Base-by-base conservation (phyloP, 2,888 invertebrate species). In the Philaethria dido region DNA sequence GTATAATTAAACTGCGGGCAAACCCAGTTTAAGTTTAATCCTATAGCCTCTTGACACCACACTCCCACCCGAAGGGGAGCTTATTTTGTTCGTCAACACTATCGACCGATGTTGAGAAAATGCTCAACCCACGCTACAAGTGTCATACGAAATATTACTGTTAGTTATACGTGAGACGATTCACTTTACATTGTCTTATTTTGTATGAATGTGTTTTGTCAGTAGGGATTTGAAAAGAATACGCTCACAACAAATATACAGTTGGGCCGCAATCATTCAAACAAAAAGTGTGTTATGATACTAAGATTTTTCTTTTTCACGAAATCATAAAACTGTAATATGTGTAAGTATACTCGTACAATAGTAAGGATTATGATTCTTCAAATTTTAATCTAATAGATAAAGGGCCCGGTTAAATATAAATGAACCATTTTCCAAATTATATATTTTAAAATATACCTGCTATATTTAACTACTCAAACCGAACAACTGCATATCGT, bases 11-110 rank as follows among this genome's bases (percentile, higher is more conserved):
- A 89, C 87, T 89, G 87, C 83, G 86, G 89, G 86, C 85, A 87
- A 89, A 89, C 88, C 88, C 85, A 88, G 89, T 92, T 89, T 88
- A 88, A 91, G 91, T 92, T 91, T 90, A 92, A 92, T 92, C 91
- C 89, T 89, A 88, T 89, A 90, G 89, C 92, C 90, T 91, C 91
- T 92, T 92, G 92, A 92, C 91, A 89, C 89, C 88, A 83, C 88
- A 84, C 88, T 85, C 84, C 83, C 84, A 80, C 84, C 79, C 81
- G 74, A 78, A 83, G 87, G 88, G 88, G 85, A 89, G 89, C 87
- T 90, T 92, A 92, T 92, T 91, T 89, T 89, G 89, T 91, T 88
- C 88, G 89, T 89, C 89, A 89, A 90, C 89, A 88, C 89, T 90
- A 78, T 91, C 88, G 89, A 91, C 86, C 87, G 83, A 86, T 83